Base-by-base conservation (phyloP, 2,113 vertebrate species). In the Hirundichthys speculiger region DNA sequence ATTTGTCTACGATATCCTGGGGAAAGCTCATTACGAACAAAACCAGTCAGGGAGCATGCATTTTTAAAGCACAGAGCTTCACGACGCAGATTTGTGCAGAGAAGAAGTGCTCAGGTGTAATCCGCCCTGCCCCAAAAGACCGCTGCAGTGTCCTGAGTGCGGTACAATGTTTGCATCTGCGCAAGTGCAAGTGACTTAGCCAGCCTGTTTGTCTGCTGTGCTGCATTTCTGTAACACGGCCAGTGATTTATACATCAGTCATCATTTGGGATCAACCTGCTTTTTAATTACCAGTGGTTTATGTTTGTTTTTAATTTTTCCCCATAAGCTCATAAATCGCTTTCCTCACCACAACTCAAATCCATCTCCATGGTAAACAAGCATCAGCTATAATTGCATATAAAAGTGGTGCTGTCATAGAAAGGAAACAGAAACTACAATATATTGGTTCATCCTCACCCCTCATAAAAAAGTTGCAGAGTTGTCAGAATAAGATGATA, bases 221-320 rank as follows among this genome's bases (percentile, higher is more conserved):
- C 45, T 15, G 5, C 61, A 34, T 62, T 69, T 69, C 63, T 57
- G 76, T 69, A 58, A 64, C 40, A 21, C 49, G 25, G 46, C 58
- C 65, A 21, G 53, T 66, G 65, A 79, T 83, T 79, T 80, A 70
- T 34, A 76, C 55, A 72, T 40, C 65, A 82, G 67, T 80, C 77
- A 79, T 85, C 79, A 75, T 80, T 79, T 64, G 66, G 77, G 83
- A 86, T 80, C 79, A 79, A 86, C 79, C 60, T 85, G 70, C 50
- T 86, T 82, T 81, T 86, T 86, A 85, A 83, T 87, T 85, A 80
- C 64, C 56, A 66, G 24, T 74, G 73, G 69, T 87, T 89, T 82
- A 86, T 84, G 80, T 89, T 87, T 82, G 82, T 85, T 89, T 89
- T 84, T 77, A 72, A 86, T 88, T 86, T 63, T 80, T 64, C 79